phyloP scores from a whole-genome alignment of 2,888 invertebrate species.

The Lapara coniferarum region DNA sequence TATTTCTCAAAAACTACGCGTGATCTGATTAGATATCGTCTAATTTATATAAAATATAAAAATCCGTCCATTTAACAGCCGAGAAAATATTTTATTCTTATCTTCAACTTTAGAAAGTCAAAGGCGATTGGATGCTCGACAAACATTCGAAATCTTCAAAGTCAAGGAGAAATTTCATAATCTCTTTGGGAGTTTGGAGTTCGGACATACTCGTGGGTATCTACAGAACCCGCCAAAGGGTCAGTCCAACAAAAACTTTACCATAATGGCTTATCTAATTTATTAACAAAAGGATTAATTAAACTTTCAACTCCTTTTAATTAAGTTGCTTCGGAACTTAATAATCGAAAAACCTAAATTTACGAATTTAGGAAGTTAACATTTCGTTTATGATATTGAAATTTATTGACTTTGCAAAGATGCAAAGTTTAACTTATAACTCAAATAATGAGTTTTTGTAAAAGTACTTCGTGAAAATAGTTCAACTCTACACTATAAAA shows the following conservation, averaged over 20 bases:
- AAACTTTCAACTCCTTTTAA: constrained; percentile 63
- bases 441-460: neutral
- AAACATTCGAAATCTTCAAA: constrained; percentile 28
- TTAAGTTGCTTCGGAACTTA: constrained; percentile 56
- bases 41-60: neutral
- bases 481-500: too few species aligned
- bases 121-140: constrained; percentile 22
- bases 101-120: constrained; percentile 17
- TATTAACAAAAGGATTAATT: constrained; percentile 67
- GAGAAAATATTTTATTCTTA: constrained; percentile 15
- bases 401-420: constrained; percentile 4
- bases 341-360: constrained; percentile 38
- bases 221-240: constrained; percentile 49
- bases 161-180: constrained; percentile 44
- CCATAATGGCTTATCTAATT: constrained; percentile 63
- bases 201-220: constrained; percentile 37
- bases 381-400: constrained; percentile 8
- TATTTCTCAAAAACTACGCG: neutral
- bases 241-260: constrained; percentile 58
- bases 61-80: neutral
- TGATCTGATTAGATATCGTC: neutral
- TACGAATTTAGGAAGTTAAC: constrained; percentile 17
- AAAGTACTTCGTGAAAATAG: too few species aligned
- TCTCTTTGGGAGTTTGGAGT: constrained; percentile 45
- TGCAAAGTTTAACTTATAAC: neutral